These are phyloP conservation scores for Macrosteles quadrilineatus DNA, from an alignment of 1,140 invertebrate species.

Conservation along the genomic window DNA sequence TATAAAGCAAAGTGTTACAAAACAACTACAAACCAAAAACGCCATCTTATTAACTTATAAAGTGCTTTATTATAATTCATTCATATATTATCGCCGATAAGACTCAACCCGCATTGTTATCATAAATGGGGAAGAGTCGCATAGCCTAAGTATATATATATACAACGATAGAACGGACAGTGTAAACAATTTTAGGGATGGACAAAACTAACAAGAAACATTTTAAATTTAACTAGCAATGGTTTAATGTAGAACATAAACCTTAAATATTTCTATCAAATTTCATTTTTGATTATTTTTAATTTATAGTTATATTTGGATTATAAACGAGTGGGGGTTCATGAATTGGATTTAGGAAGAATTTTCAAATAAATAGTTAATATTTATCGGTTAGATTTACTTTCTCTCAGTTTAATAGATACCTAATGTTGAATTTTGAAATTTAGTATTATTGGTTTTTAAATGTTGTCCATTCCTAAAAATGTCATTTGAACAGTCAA, in stretches of 20 bases:
- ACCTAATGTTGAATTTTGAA: too few relatives aligned
- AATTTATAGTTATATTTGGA: too few relatives aligned
- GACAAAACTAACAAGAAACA: not conserved
- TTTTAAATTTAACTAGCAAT: too few relatives aligned
- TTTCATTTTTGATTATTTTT: too few relatives aligned
- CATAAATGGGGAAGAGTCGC: constrained; percentile 15
- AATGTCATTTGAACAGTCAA: not conserved
- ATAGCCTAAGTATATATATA: constrained; percentile 22
- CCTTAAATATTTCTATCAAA: too few relatives aligned
- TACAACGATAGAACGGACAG: constrained; percentile 20
- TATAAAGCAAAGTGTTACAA: constrained; percentile 10
- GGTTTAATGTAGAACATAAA: too few relatives aligned
- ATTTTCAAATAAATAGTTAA: too few relatives aligned
- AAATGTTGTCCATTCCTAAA: constrained; percentile 16
- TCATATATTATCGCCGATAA: constrained; percentile 24
- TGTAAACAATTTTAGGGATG: constrained; percentile 15
- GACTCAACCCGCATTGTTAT: constrained; percentile 9
- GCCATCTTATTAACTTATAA: constrained; percentile 22
- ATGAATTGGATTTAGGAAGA: too few relatives aligned
- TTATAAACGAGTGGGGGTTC: too few relatives aligned
- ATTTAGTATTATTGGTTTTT: too few relatives aligned
- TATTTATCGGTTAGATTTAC: too few relatives aligned
- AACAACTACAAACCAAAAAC: constrained; percentile 24
- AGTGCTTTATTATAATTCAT: constrained; percentile 21
- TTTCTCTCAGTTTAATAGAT: too few relatives aligned